Evolutionary conservation across 1,140 invertebrate species (phyloP).

Genomic region (Aporrectodea caliginosa): DNA sequence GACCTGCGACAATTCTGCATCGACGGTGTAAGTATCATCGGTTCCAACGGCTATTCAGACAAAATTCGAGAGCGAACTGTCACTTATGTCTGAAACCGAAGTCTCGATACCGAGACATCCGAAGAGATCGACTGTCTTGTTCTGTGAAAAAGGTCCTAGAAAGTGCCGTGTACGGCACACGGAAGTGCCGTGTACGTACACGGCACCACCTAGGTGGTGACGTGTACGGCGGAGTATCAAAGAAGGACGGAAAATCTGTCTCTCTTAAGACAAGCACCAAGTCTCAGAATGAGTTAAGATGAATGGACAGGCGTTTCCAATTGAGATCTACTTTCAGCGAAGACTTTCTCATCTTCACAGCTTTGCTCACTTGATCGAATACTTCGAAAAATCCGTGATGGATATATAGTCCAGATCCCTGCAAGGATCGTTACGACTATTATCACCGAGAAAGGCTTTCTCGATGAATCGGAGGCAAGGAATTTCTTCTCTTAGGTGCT

Average conservation of each 20-base stretch:
- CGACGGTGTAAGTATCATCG: too few species aligned
- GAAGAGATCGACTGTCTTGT: slow-evolving; percentile 57
- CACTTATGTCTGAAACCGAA: too few species aligned
- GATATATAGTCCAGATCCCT: slow-evolving; percentile 64
- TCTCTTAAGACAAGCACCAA: not conserved
- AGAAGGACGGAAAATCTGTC: slow-evolving; percentile 56
- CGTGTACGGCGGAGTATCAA: slow-evolving; percentile 62
- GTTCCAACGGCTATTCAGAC: too few species aligned
- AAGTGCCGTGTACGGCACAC: too few species aligned
- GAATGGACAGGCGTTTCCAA: slow-evolving; percentile 55
- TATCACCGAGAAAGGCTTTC: slow-evolving; percentile 63
- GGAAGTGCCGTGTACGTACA: too few species aligned
- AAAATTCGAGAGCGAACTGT: too few species aligned
- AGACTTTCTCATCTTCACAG: slow-evolving; percentile 61
- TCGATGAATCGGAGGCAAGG: slow-evolving; percentile 61
- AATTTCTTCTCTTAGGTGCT: slow-evolving; percentile 60
- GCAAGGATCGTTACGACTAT: slow-evolving; percentile 68
- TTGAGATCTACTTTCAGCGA: slow-evolving; percentile 64
- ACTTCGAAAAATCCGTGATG: slow-evolving; percentile 63
- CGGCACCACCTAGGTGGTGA: slow-evolving; percentile 68
- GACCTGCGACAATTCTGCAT: too few species aligned
- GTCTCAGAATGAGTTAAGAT: not conserved
- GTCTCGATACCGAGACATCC: slow-evolving; percentile 28
- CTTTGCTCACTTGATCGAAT: slow-evolving; percentile 64
- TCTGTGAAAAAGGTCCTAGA: slow-evolving; percentile 59